These are phyloP conservation scores for Brachypteracias leptosomus DNA, from an alignment of 2,113 vertebrate genomes.

Conservation along the genomic window DNA sequence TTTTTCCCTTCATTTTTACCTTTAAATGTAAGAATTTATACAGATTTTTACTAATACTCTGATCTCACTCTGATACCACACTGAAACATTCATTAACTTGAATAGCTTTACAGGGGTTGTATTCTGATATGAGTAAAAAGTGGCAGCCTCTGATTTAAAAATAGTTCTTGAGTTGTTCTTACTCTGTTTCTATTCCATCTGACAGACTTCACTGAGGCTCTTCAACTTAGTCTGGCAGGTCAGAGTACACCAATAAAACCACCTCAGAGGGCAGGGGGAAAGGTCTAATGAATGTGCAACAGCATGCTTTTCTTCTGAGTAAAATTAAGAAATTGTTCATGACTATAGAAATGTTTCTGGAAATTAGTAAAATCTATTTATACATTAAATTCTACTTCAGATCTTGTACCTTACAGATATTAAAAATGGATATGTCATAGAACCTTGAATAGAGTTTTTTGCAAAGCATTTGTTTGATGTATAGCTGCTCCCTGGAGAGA, in stretches of 20 bases:
- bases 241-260: background rate
- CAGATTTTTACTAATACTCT: background rate
- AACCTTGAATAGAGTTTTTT: constrained; percentile 19
- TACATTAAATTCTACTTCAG: constrained; percentile 28
- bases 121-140: background rate
- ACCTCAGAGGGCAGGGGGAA: background rate
- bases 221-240: background rate
- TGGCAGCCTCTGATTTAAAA: background rate
- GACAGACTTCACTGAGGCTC: background rate
- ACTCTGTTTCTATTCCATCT: background rate
- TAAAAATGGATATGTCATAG: constrained; percentile 59
- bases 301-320: background rate
- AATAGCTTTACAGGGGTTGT: background rate
- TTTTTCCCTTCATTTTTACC: background rate
- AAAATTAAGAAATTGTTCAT: background rate
- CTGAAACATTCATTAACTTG: background rate
- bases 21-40: background rate
- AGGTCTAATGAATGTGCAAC: background rate
- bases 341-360: background rate
- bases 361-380: constrained; percentile 45
- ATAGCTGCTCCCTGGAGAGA: constrained; percentile 18
- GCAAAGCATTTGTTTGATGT: constrained; percentile 43
- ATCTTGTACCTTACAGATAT: background rate
- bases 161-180: background rate
- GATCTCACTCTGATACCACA: background rate